Base-by-base conservation (phyloP, 2,888 invertebrate species). In the Acleris cristana region DNA sequence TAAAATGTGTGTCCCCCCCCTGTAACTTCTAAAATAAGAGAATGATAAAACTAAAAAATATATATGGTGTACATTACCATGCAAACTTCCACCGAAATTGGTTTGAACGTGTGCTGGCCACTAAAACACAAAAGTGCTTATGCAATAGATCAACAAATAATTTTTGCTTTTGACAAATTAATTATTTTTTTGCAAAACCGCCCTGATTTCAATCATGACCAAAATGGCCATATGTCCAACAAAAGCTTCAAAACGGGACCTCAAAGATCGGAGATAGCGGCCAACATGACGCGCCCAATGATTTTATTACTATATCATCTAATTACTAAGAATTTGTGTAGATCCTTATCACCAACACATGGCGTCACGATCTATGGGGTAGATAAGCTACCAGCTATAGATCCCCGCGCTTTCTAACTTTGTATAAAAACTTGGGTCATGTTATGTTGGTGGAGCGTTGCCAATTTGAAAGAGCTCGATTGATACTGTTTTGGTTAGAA, bases 281-380 rank as follows among this genome's bases (percentile, higher is more conserved):
- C 74, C 76, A 72, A 76, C 79, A 76, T 81, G 77, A 76, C 83
- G 75, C 72, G 73, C 74, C 67, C 85, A 85, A 88, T 86, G 84
- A 88, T 88, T 89, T 88, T 88, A 89, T 89, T 88, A 89, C 86
- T 82, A 79, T 79, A 79, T 86, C 88, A 90, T 90, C 89, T 90
- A 89, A 90, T 90, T 90, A 90, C 85, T 73, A 74, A 73, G 71
- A 73, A 76, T 77, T 61, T 59, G 61, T 82, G 79, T 80, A 80
- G 90, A 89, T 90, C n/a, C 40, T 69, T 87, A 90, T 90, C 87
- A 70, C 64, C 70, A 71, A 77, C 79, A 80, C 88, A 89, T 89
- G 90, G 83, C 83, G 76, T 73, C 76, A 72, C 69, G 86, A 85
- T 85, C 62, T 64, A 69, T 63, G 72, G 82, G 76, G 79, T 69